Evolutionary conservation across 2,797 vertebrate genomes (phyloP).

Genomic region (Bucorvus abyssinicus): DNA sequence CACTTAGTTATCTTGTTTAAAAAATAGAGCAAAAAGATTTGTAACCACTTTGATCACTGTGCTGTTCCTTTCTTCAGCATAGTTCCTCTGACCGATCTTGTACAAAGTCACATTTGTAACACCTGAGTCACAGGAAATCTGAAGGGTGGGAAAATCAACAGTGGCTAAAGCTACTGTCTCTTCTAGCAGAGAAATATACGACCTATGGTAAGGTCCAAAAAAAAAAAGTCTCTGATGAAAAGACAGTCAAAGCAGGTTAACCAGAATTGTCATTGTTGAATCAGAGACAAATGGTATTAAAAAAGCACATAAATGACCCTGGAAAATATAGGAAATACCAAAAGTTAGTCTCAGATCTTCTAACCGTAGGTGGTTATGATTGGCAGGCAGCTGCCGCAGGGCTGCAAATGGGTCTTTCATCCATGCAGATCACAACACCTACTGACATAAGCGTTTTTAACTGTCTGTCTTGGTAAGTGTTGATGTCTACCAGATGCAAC

Average conservation of each 20-base stretch:
- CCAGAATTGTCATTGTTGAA: not conserved
- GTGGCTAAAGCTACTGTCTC: not conserved
- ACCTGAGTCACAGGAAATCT: not conserved
- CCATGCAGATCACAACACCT: not conserved
- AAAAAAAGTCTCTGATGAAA: not conserved
- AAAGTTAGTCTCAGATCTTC: not conserved
- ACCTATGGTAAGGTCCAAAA: not conserved
- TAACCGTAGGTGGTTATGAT: not conserved
- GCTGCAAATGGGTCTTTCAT: not conserved
- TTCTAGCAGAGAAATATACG: not conserved
- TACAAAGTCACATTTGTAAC: not conserved
- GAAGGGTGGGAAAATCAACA: not conserved
- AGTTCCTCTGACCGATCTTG: not conserved
- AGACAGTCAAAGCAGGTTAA: not conserved
- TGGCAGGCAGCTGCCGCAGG: not conserved
- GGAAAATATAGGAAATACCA: not conserved
- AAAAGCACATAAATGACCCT: not conserved
- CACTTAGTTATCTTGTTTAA: not conserved
- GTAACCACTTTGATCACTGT: not conserved
- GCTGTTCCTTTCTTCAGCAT: not conserved
- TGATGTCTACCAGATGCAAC: not conserved
- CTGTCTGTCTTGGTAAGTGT: not conserved
- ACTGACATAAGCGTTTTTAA: not conserved
- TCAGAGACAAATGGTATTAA: not conserved
- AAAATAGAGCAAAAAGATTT: not conserved